These are phyloP conservation scores for Andricus grossulariae DNA, from an alignment of 1,140 invertebrate genomes.

Conservation along the genomic window DNA sequence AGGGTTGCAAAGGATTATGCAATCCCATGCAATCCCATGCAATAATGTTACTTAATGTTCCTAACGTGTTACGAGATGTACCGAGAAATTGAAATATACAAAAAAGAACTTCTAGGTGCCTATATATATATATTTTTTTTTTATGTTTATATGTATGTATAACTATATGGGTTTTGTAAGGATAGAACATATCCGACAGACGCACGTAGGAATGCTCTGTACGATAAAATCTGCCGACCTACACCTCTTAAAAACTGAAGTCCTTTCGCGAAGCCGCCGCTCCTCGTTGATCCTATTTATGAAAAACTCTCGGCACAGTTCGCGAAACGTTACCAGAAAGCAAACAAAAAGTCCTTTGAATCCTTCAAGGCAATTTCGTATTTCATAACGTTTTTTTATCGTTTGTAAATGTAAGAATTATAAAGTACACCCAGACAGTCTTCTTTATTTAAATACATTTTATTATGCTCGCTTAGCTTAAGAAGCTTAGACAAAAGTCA, in stretches of 20 bases:
- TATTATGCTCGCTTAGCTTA: too few species aligned
- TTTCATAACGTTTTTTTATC: not conserved
- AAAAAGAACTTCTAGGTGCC: too few species aligned
- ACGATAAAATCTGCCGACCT: constrained; percentile 49
- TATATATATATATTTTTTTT: too few species aligned
- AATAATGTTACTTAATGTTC: too few species aligned
- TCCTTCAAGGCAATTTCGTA: constrained; percentile 4
- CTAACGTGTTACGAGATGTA: not conserved
- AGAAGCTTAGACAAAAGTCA: too few species aligned
- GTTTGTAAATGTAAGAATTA: not conserved
- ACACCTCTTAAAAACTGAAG: constrained; percentile 40
- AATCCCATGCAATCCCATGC: too few species aligned
- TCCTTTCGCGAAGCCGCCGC: constrained; percentile 42
- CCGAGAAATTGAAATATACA: not conserved
- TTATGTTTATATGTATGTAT: not conserved
- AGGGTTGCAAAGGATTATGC: too few species aligned
- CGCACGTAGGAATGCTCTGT: constrained; percentile 47
- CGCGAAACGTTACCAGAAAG: constrained; percentile 10
- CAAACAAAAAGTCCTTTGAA: constrained; percentile 6
- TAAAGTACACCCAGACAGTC: not conserved
- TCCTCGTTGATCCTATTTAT: constrained; percentile 23
- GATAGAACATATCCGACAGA: constrained; percentile 34
- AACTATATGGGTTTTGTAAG: constrained; percentile 18
- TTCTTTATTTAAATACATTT: too few species aligned
- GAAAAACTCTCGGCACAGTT: constrained; percentile 16